A percentile compares a stretch with the other conserved stretches of the same genome.
phyloP scores from a whole-genome alignment of 2,113 vertebrate genomes.

The Sander vitreus region DNA sequence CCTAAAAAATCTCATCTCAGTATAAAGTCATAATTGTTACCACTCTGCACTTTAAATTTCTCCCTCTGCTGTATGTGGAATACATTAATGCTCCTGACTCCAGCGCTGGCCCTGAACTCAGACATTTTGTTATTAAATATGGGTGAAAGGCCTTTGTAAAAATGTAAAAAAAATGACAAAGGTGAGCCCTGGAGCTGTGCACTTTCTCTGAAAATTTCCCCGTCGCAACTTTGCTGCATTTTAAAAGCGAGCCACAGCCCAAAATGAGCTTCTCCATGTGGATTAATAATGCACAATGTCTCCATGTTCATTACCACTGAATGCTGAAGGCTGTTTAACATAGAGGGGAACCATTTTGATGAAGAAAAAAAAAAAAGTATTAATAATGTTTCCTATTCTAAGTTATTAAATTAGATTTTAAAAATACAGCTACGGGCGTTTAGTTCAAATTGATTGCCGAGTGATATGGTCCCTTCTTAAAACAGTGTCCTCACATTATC shows the following conservation, averaged over 20 bases:
- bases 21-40: conserved; percentile 58
- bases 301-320: conserved; percentile 97
- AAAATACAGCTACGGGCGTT: conserved; percentile 98
- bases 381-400: conserved; percentile 99
- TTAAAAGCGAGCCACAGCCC: conserved; percentile 86
- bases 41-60: conserved; percentile 79
- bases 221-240: conserved; percentile 76
- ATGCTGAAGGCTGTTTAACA: conserved; percentile 99
- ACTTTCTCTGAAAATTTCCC: conserved; percentile 73
- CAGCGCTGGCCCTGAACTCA: conserved; percentile 83
- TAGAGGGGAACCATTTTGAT: conserved; percentile 96
- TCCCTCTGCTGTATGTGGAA: conserved; percentile 82
- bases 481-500: conserved; percentile 80
- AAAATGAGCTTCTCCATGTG: conserved; percentile 95
- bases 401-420: conserved; percentile 99
- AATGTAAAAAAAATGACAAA: conserved; percentile 83
- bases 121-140: conserved; percentile 87
- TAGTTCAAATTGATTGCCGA: conserved; percentile 97
- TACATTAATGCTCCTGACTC: conserved; percentile 33
- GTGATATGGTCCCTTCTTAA: conserved; percentile 95
- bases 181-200: conserved; percentile 88
- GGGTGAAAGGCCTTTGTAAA: conserved; percentile 89
- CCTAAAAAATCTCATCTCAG: conserved; percentile 41
- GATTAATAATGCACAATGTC: conserved; percentile 97
- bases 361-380: conserved; percentile 90